Evolutionary conservation across 37 sponge, comb jelly and placozoan species (phyloP).

Genomic region (Spongilla lacustris): DNA sequence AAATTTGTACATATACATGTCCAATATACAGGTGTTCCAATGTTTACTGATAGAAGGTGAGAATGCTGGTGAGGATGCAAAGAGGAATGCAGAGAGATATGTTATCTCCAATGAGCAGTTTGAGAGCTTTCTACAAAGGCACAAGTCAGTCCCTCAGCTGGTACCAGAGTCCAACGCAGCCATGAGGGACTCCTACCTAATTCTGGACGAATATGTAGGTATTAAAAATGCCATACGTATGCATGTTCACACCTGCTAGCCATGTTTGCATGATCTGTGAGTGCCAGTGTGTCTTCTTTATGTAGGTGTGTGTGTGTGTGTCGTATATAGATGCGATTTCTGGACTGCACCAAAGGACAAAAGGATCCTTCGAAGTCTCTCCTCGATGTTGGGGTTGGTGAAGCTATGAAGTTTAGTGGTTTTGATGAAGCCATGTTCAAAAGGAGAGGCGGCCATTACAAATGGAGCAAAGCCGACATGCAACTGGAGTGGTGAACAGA

Average conservation of each 20-base stretch:
- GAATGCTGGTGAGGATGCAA: slow-evolving; percentile 69
- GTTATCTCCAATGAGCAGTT: slow-evolving; percentile 71
- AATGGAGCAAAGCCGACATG: slow-evolving; percentile 69
- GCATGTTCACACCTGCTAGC: too few species aligned
- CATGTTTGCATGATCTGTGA: too few species aligned
- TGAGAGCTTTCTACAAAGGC: slow-evolving; percentile 60
- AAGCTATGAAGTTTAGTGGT: slow-evolving; percentile 74
- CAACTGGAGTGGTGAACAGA: slow-evolving; percentile 58
- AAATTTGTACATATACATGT: too few species aligned
- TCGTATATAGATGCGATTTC: slow-evolving; percentile 62
- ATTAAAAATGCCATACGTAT: background rate
- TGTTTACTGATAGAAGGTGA: slow-evolving; percentile 79
- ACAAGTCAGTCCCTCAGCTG: slow-evolving; percentile 41
- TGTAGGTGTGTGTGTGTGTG: slow-evolving; percentile 10
- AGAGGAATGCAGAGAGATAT: slow-evolving; percentile 52
- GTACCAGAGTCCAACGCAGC: slow-evolving; percentile 74
- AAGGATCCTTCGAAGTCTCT: slow-evolving; percentile 77
- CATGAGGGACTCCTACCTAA: slow-evolving; percentile 81
- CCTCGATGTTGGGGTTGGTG: slow-evolving; percentile 73
- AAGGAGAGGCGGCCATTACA: slow-evolving; percentile 70
- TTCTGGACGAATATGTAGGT: slow-evolving; percentile 77
- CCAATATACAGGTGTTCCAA: slow-evolving; percentile 62
- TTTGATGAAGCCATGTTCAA: slow-evolving; percentile 76
- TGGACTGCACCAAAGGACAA: slow-evolving; percentile 71
- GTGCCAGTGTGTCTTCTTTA: background rate